Conservation (phyloP, 2,888 invertebrate genomes). For the Drosophila merina region DNA sequence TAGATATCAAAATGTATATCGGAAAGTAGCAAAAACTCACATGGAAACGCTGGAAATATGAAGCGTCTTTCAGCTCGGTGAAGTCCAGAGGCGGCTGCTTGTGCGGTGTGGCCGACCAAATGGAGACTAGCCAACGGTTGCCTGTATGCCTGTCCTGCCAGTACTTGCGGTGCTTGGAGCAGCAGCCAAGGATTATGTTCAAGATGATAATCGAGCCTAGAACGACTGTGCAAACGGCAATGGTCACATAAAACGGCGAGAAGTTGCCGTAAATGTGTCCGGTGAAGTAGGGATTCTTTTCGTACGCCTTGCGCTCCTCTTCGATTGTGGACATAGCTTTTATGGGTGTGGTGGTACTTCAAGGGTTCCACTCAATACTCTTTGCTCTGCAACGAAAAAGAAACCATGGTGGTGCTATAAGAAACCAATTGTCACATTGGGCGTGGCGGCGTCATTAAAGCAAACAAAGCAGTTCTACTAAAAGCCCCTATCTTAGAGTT, state of each 20-base stretch:
- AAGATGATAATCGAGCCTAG: conserved; percentile 89
- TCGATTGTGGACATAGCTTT: conserved; percentile 87
- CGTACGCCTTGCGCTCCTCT: conserved; percentile 87
- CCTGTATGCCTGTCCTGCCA: conserved; percentile 93
- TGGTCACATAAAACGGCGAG: conserved; percentile 92
- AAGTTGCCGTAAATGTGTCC: conserved; percentile 89
- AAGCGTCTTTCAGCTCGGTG: conserved; percentile 88
- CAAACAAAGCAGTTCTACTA: conserved; percentile 1
- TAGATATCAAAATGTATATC: not conserved
- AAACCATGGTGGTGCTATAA: conserved; percentile 14
- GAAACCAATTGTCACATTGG: conserved; percentile 48
- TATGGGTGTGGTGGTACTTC: conserved; percentile 37
- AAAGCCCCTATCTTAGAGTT: not conserved
- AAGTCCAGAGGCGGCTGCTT: conserved; percentile 92
- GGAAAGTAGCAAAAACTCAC: conserved; percentile 55
- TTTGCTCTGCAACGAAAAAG: conserved; percentile 47
- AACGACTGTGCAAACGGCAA: conserved; percentile 91
- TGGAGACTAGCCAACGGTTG: conserved; percentile 92
- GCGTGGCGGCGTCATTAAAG: conserved; percentile 64
- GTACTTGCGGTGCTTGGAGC: conserved; percentile 91
- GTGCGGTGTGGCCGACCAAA: conserved; percentile 93
- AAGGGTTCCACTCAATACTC: conserved; percentile 29
- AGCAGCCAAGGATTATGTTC: conserved; percentile 92
- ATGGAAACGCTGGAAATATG: conserved; percentile 80
- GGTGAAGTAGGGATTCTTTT: conserved; percentile 87